phyloP scores from a whole-genome alignment of 2,797 vertebrate species.

The Pogoniulus pusillus region DNA sequence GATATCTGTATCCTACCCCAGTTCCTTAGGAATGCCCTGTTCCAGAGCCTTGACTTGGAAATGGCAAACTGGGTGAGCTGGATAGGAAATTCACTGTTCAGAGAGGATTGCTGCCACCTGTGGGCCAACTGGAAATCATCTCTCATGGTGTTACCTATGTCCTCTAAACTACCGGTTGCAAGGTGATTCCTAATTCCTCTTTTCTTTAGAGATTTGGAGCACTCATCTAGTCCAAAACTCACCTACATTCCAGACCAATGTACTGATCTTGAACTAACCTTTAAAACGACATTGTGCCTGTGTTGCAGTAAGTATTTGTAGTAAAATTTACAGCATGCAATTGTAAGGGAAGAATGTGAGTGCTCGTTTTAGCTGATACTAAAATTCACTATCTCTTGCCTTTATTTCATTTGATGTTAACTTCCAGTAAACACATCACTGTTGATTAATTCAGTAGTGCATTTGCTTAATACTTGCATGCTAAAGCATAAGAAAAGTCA shows the following conservation, averaged over 20 bases:
- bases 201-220: background rate
- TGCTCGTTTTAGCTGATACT: background rate
- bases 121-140: background rate
- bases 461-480: background rate
- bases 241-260: background rate
- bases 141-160: fast-evolving
- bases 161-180: background rate
- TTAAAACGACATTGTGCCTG: background rate
- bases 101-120: constrained; percentile 30
- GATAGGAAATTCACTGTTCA: background rate
- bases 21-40: background rate
- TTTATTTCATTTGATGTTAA: background rate
- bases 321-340: background rate
- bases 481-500: background rate
- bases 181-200: background rate
- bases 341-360: background rate
- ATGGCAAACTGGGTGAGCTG: too few relatives aligned
- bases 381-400: background rate
- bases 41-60: background rate
- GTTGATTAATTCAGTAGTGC: background rate
- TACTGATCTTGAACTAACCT: background rate
- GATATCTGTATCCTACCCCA: background rate
- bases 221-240: background rate
- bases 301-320: background rate
- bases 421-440: background rate